Evolutionary conservation across 2,888 invertebrate genomes (phyloP), one percentile per base, ranked within the genome.

Genomic region (Drosophila robusta): DNA sequence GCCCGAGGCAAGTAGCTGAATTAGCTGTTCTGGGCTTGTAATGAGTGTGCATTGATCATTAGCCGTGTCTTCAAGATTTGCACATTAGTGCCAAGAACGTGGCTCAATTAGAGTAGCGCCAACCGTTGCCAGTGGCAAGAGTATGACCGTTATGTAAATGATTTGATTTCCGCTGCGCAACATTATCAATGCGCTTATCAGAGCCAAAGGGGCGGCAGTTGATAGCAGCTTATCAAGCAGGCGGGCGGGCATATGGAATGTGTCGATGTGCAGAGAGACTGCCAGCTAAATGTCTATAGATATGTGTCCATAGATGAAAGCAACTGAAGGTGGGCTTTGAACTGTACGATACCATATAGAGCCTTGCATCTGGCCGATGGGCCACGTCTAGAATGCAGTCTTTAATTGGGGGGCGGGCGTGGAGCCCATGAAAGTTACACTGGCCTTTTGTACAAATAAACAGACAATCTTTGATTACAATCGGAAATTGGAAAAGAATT

Each of bases 391-490:
- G 42, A 57, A 42, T 54, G 57, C 64, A 64, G 63, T 50, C 34
- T 58, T 34, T 26, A 29, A 36, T 16, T n/a, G 11, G 24, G 24
- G 26, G 45, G 8, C 8, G 49, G 51, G 16, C 22, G 14, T 41
- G 14, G 60, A 9, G 16, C 36, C 29, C 24, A 24, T 16, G 42
- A 64, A 46, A 61, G 49, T 61, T 14, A 63, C 75, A 69, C 63
- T 64, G 52, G 78, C 24, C 55, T 50, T 46, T 61, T 67, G 64
- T 45, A 72, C 71, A 83, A 83, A 83, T 88, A 83, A 88, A 83
- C 88, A 88, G 77, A 79, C 74, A 69, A 76, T 69, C 70, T 70
- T 52, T 66, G 77, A 83, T 86, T 72, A 63, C 75, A 77, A 85
- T 88, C 80, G 88, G 88, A 82, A 79, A 83, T 76, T 50, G 61